Evolutionary conservation across 2,113 vertebrate species (phyloP), one percentile per base, ranked within the genome.

Genomic region (Rhombomys opimus): DNA sequence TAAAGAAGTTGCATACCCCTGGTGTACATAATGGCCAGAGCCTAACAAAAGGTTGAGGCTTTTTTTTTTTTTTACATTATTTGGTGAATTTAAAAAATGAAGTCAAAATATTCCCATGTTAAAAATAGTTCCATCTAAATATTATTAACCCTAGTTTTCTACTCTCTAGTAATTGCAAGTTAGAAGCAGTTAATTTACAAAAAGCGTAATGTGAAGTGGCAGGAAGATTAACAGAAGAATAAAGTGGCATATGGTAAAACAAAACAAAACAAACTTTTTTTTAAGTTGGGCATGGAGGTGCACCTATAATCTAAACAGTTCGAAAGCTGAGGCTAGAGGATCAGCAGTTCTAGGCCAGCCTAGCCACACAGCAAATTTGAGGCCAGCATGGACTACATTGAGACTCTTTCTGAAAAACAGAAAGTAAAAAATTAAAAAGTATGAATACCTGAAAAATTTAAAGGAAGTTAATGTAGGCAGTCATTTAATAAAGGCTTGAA

Each of bases 111-210:
- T 63, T 93, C 6, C 76, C 41, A 89, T 76, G 59, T 95, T 94
- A 85, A 84, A 95, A 96, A 93, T 91, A 73, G 59, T 18, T 95
- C 61, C 87, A 97, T 87, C 82, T 87, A 95, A 96, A 65, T 96
- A 93, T 77, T 90, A 89, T 50, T 95, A 91, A 65, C 7, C 30
- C 46, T 94, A 87, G 41, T n/a, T 89, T 75, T 65, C 18, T 94
- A 65, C 85, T 61, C 65, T 93, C 59, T 75, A 94, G 70, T 95
- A 95, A 92, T 7, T 77, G 7, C 25, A 93, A 95, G 22, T 61
- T 50, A 90, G 67, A 94, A 86, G 50, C 84, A 95, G 91, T 90
- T 96, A 87, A 90, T 89, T 90, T 14, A 50, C 23, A 35, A 70
- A 68, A 52, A 87, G 41, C 10, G n/a, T 10, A 70, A 35, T 52